Evolutionary conservation across 2,888 invertebrate species (phyloP), one percentile per base, ranked within the genome.

Genomic region (Phyllotreta cruciferae): DNA sequence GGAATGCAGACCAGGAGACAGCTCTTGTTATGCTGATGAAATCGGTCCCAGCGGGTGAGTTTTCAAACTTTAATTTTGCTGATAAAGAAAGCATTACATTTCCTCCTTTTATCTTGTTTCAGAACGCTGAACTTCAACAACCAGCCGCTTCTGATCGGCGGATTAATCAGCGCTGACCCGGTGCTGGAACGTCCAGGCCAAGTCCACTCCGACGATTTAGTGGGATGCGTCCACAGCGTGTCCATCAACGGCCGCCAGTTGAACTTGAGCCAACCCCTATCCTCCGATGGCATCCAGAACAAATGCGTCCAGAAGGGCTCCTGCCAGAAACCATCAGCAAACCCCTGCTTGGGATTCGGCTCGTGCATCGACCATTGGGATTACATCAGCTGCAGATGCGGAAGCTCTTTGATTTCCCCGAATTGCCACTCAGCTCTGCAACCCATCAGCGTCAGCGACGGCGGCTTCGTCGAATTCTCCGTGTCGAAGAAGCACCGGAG

Each of bases 191-290:
- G 95, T 47, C 93, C 93, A 0, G 94, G 94, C 0, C 96, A 96
- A 81, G 88, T 97, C 41, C 91, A 91, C 74, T 90, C 95, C 0
- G 96, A 96, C 77, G 96, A 97, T 78, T 89, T 98, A 64, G 90
- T 96, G 10, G 98, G 98, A 4, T 98, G 98, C 77, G 88, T 97
- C 70, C 94, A 96, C 76, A 94, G 94, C 71, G 90, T 96, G 1
- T 88, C 91, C 0, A 87, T 97, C 57, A 96, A 97, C 75, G 96
- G 95, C 3, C 86, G 94, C 14, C 83, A 88, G 0, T 78, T 96
- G 24, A 95, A 96, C 77, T 82, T 96, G 56, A 92, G 92, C 63
- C 89, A 85, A 70, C 93, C 95, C 0, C 72, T 93, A 1, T 83
- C 88, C 54, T 88, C 91, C 3, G 85, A 88, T 4, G 90, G 90